Conservation (phyloP, 2,797 vertebrate species). For the Ctenopoma multispine region DNA sequence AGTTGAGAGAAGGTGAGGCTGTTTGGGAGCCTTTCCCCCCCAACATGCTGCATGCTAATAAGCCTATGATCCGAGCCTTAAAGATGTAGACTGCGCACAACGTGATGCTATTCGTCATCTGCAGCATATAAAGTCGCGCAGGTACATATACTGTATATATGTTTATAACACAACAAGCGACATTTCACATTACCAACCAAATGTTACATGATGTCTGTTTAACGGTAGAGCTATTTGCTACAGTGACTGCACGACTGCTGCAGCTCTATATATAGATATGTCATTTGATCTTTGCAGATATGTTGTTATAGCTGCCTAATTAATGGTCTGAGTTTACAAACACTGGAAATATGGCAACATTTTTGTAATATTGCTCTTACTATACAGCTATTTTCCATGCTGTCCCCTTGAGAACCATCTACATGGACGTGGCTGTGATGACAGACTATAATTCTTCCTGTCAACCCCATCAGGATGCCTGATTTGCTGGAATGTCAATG, state of each 20-base stretch:
- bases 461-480: constrained; percentile 71
- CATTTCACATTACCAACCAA: constrained; percentile 30
- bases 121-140: constrained; percentile 19
- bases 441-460: constrained; percentile 78
- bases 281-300: constrained; percentile 18
- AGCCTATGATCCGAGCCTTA: constrained; percentile 44
- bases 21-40: constrained; percentile 36
- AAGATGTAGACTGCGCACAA: constrained; percentile 39
- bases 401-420: constrained; percentile 57
- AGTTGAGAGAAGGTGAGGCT: constrained; percentile 57
- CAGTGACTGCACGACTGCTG: not conserved
- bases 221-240: constrained; percentile 2
- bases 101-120: constrained; percentile 54
- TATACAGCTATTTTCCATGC: constrained; percentile 51
- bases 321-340: constrained; percentile 49
- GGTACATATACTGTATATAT: constrained; percentile 9
- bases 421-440: constrained; percentile 57
- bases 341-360: constrained; percentile 24
- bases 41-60: constrained; percentile 66
- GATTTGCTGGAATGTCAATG: constrained; percentile 79
- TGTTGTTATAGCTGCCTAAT: constrained; percentile 43
- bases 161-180: constrained; percentile 24
- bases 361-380: constrained; percentile 47
- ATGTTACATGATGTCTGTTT: constrained; percentile 20
- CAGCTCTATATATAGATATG: constrained; percentile 14